Percentiles rank a stretch among this genome's conserved stretches.
Evolutionary conservation across 2,888 invertebrate genomes (phyloP).

Genomic region (Synanthedon myopaeformis): DNA sequence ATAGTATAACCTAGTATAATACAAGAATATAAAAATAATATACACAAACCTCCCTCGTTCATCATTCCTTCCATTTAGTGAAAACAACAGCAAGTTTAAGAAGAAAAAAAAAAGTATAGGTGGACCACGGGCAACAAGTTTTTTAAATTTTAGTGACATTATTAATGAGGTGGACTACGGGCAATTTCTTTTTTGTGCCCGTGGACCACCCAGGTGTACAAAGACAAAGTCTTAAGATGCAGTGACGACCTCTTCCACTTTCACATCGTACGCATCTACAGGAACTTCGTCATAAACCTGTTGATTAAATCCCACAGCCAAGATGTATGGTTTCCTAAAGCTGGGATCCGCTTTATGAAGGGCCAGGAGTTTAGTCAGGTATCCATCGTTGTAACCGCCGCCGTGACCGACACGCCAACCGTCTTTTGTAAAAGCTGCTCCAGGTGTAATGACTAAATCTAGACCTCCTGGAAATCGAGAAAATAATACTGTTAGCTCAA

Average conservation of each 20-base stretch:
- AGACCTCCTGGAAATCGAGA: slow-evolving; percentile 70
- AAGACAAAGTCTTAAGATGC: slow-evolving; percentile 10
- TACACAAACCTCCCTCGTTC: no score
- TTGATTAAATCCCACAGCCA: slow-evolving; percentile 80
- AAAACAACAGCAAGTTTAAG: no score
- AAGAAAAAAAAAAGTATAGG: no score
- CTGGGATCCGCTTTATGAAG: slow-evolving; percentile 18
- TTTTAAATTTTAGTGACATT: no score
- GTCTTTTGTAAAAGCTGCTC: slow-evolving; percentile 80
- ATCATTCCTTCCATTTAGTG: no score
- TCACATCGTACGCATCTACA: slow-evolving; percentile 72
- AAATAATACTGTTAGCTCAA: no score
- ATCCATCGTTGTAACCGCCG: slow-evolving; percentile 89
- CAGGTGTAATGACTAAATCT: slow-evolving; percentile 85
- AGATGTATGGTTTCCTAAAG: slow-evolving; percentile 41
- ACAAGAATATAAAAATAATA: no score
- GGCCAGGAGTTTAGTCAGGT: slow-evolving; percentile 44
- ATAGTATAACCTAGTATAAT: no score
- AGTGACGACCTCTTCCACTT: slow-evolving; percentile 73
- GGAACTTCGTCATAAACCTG: slow-evolving; percentile 81
- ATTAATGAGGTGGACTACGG: no score
- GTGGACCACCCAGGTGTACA: no score
- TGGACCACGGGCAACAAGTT: no score
- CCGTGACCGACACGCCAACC: slow-evolving; percentile 80
- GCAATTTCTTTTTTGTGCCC: no score